Evolutionary conservation across 2,888 invertebrate genomes (phyloP), one percentile per base, ranked within the genome.

Genomic region (Zele albiditarsus): DNA sequence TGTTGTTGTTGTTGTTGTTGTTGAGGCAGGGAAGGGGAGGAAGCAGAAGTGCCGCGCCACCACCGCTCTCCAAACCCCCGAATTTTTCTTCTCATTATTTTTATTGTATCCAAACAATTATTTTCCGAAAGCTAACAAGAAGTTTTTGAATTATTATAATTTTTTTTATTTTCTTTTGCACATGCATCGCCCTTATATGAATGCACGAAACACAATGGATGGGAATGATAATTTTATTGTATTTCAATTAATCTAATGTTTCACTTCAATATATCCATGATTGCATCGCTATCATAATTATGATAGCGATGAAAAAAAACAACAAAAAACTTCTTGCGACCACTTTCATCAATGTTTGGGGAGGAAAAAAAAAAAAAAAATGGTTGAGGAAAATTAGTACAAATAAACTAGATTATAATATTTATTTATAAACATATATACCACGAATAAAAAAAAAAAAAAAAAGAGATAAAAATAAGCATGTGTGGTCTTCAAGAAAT

Each of bases 401-500:
- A 53, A 53, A 23, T 53, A 23, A 53, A 53, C 20, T 53, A 20
- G 6, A 53, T 53, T 53, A 53, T 20, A 6, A 20, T 53, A 53
- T 53, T 53, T 53, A 53, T 53, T 53, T 0, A 53, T 53, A 23
- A 53, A 53, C 20, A 20, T 20, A 20, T 20, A 53, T 20, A 53
- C 20, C n/a, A n/a, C 46, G 3, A n/a, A 46, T n/a, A 46, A 46
- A 46, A n/a, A n/a, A 46, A 33, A 33, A 33, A 33, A 33, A 33
- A 46, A 46, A 46, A n/a, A n/a, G n/a, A 23, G 20, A 53, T n/a
- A 53, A 53, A 53, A 53, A 53, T 53, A 53, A 53, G 53, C 53
- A 53, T 20, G 6, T 20, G n/a, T 53, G 53, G 53, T 20, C 20
- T n/a, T 20, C 20, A n/a, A 53, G 53, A 20, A 53, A 53, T 53